phyloP scores from a whole-genome alignment of 2,797 vertebrate genomes.

The Neosilurus hyrtlii region DNA sequence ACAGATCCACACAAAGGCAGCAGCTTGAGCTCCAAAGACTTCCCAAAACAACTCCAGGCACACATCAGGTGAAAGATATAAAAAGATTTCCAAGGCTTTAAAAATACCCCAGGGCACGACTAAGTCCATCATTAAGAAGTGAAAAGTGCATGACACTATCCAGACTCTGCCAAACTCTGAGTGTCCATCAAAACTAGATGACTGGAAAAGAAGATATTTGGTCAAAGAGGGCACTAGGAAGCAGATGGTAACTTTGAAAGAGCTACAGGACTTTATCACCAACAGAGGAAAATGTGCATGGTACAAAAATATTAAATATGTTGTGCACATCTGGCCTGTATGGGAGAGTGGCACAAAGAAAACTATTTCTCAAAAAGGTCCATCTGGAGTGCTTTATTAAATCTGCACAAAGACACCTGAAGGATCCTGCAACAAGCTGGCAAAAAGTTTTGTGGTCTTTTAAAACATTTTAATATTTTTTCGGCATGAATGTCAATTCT shows the following conservation, averaged over 20 bases:
- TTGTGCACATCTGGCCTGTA: slow-evolving; percentile 10
- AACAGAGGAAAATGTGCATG: slow-evolving; percentile 1
- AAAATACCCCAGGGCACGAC: background rate
- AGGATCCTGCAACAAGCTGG: slow-evolving; percentile 2
- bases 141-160: background rate
- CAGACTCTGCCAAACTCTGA: slow-evolving; percentile 3
- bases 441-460: background rate
- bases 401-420: background rate
- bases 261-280: background rate
- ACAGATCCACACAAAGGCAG: background rate
- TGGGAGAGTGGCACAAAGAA: background rate
- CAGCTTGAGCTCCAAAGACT: background rate
- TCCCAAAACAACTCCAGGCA: slow-evolving; percentile 1
- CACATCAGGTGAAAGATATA: slow-evolving; percentile 14
- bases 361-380: background rate
- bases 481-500: background rate
- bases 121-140: slow-evolving; percentile 19
- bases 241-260: slow-evolving; percentile 12
- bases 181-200: slow-evolving; percentile 13
- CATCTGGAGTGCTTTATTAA: background rate
- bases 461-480: background rate
- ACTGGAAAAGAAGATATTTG: slow-evolving; percentile 1
- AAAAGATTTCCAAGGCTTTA: slow-evolving; percentile 5
- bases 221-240: background rate
- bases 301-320: background rate